Base-by-base conservation (phyloP, 2,888 invertebrate genomes). In the Liposcelis brunnea region DNA sequence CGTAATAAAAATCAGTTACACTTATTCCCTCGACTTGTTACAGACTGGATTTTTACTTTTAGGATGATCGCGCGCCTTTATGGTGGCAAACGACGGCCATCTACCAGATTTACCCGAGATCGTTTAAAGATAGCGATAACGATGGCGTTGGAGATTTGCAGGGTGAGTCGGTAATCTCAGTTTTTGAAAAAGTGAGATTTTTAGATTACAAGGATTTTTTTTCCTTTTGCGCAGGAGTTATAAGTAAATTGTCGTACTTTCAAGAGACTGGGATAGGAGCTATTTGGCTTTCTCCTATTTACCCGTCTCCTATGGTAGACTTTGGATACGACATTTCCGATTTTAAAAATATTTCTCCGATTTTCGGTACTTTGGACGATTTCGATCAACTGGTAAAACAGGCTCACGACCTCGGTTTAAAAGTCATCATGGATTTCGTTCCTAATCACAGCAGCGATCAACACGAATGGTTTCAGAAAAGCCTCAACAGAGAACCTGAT, bases 111-210 rank as follows among this genome's bases (percentile, higher is more conserved):
- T 85, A 86, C 59, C 82, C 86, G 0, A 69, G 82, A 47, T 84
- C 89, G 0, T 91, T 86, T 62, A 77, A 75, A 59, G 93, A 94
- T 60, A 76, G 76, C 12, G 67, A 85, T 59, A 79, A 75, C 0
- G 82, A 89, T 60, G 91, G 90, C n/a, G 69, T 80, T 14, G 93
- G 91, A 0, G 91, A 93, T 61, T 63, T 91, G 10, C 70, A 71
- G 61, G 90, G 89, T 72, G 64, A 58, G n/a, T n/a, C n/a, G n/a
- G n/a, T n/a, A n/a, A n/a, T n/a, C n/a, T n/a, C n/a, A n/a, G n/a
- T n/a, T n/a, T n/a, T n/a, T n/a, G n/a, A n/a, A n/a, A n/a, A n/a
- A n/a, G n/a, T n/a, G n/a, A n/a, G n/a, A n/a, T n/a, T n/a, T n/a
- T n/a, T n/a, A n/a, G n/a, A n/a, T n/a, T n/a, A n/a, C n/a, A n/a